Conservation (phyloP, 2,797 vertebrate genomes). For the Echiichthys vipera region DNA sequence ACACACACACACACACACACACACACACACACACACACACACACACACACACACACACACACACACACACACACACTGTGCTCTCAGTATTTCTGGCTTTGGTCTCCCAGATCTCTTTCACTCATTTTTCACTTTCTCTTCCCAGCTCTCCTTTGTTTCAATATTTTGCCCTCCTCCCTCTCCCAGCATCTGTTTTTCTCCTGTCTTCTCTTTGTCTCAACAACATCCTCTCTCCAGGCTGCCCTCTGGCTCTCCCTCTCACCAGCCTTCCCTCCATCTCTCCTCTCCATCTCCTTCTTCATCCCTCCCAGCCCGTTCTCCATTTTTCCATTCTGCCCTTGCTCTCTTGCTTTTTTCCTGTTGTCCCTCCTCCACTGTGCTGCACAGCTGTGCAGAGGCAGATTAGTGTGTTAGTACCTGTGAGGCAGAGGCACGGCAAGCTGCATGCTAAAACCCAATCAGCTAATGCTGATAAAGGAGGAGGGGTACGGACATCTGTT, state of each 20-base stretch:
- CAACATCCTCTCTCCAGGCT: conserved; percentile 55
- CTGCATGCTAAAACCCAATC: conserved; percentile 89
- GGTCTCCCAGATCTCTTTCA: conserved; percentile 13
- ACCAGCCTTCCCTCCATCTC: conserved; percentile 54
- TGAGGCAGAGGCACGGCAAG: conserved; percentile 82
- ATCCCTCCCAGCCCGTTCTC: conserved; percentile 62
- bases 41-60: conserved; percentile 19
- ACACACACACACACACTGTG: conserved; percentile 27
- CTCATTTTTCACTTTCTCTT: conserved; percentile 33
- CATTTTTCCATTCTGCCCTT: conserved; percentile 65
- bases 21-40: conserved; percentile 16
- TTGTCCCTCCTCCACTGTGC: conserved; percentile 60
- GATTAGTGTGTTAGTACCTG: conserved; percentile 88
- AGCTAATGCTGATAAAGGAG: conserved; percentile 90
- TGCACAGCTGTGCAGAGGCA: conserved; percentile 84
- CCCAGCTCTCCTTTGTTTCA: conserved; percentile 46
- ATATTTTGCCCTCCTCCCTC: conserved; percentile 17
- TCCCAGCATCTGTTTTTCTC: conserved; percentile 50
- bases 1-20: conserved; percentile 2
- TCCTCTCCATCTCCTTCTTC: conserved; percentile 57
- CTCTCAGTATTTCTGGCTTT: conserved; percentile 1
- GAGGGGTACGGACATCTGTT: conserved; percentile 89
- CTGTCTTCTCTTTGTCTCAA: conserved; percentile 54
- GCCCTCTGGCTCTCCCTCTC: conserved; percentile 57
- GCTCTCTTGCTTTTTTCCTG: conserved; percentile 51